phyloP scores from a whole-genome alignment of 2,113 vertebrate species.

The Sterna hirundo region DNA sequence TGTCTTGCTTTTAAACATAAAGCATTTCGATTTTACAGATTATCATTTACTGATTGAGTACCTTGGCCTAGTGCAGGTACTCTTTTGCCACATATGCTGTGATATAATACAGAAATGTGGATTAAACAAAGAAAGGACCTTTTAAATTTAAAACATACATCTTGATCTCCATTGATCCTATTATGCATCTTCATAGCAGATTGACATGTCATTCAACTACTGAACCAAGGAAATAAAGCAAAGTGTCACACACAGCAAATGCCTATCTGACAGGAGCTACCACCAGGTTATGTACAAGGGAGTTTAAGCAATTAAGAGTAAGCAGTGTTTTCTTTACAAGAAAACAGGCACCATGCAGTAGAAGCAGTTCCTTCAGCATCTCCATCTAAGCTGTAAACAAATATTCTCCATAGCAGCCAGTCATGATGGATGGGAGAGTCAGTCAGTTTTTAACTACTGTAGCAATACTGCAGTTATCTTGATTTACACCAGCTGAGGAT shows the following conservation, averaged over 20 bases:
- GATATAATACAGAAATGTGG: background rate
- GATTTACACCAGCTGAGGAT: conserved; percentile 56
- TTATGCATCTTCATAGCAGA: conserved; percentile 11
- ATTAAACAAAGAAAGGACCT: background rate
- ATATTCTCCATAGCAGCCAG: background rate
- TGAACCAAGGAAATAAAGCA: background rate
- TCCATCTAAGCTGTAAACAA: background rate
- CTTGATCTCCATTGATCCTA: background rate
- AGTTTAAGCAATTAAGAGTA: background rate
- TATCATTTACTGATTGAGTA: background rate
- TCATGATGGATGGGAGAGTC: background rate
- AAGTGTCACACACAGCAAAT: background rate
- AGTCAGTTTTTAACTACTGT: conserved; percentile 50
- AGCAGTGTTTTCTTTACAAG: background rate
- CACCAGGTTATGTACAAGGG: background rate
- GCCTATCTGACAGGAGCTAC: background rate
- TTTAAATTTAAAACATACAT: background rate
- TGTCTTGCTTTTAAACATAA: background rate
- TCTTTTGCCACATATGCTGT: background rate
- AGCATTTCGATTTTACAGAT: background rate
- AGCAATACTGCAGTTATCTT: conserved; percentile 39
- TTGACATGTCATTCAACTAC: background rate
- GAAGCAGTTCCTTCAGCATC: background rate
- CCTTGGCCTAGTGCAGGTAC: background rate
- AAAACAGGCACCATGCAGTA: background rate